Base-by-base conservation (phyloP, 1,140 invertebrate species). In the Scylla paramamosain region DNA sequence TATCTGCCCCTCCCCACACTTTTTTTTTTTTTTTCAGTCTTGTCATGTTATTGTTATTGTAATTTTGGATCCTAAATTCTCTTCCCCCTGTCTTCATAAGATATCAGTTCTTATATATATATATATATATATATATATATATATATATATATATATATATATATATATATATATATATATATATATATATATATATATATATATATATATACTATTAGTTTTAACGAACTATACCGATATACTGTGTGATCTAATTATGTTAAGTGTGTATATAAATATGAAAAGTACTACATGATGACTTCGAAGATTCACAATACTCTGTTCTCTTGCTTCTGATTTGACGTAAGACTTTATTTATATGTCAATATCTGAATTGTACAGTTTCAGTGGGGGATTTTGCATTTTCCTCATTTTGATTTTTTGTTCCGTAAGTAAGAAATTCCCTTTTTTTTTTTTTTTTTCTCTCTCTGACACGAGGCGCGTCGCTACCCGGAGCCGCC, bases 131-230 rank as follows among this genome's bases (percentile, higher is more conserved):
- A n/a, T n/a, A n/a, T n/a, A n/a, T n/a, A n/a, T n/a, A n/a, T n/a
- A n/a, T n/a, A n/a, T n/a, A n/a, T n/a, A n/a, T n/a, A n/a, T n/a
- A n/a, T n/a, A n/a, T n/a, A n/a, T n/a, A n/a, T n/a, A 77, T 77
- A 77, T 16, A 16, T 77, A 77, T 0, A 77, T 77, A 77, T 77
- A 77, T 77, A 77, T 77, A 77, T 20, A 12, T 0, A n/a, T 91
- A 45, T 91, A 48, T 45, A 91, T 91, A 91, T 91, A 91, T 32
- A 32, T 46, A 31, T 20, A 31, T 91, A 20, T 91, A 91, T 91
- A 48, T 91, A 87, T 90, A 90, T 90, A 90, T 90, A 90, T 90
- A 90, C 31, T 20, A 20, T 12, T 91, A 46, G 7, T 29, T 52
- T 29, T 91, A 91, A 45, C 31, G n/a, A 91, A 46, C 28, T 45